Evolutionary conservation across 2,888 invertebrate species (phyloP).

Genomic region (Eristalis arbustorum): DNA sequence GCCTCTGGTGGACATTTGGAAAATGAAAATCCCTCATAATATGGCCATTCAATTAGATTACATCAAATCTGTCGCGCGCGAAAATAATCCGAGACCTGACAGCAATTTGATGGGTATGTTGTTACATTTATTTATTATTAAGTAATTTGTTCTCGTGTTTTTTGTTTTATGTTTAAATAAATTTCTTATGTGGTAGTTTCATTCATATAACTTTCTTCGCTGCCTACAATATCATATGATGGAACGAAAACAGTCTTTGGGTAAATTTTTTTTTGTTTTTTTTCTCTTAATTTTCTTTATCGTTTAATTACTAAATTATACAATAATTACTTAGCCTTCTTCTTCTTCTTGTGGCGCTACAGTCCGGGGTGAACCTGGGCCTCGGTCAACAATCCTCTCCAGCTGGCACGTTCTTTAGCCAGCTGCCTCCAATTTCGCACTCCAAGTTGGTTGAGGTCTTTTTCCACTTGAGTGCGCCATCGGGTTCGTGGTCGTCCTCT

Average conservation of each 20-base stretch:
- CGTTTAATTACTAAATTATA: constrained; percentile 59
- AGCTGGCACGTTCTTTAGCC: too few relatives aligned
- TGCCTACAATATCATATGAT: constrained; percentile 75
- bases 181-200: constrained; percentile 68
- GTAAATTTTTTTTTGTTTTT: constrained; percentile 76
- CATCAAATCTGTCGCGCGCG: constrained; percentile 38
- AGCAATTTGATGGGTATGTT: constrained; percentile 49
- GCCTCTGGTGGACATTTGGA: constrained; percentile 28
- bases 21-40: constrained; percentile 17
- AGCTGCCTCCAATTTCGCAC: too few relatives aligned
- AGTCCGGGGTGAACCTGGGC: too few relatives aligned
- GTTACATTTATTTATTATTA: constrained; percentile 26
- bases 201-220: constrained; percentile 66
- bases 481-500: too few relatives aligned
- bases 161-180: constrained; percentile 30
- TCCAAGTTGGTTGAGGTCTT: too few relatives aligned
- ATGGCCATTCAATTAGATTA: constrained; percentile 30
- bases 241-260: constrained; percentile 81
- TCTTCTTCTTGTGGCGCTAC: too few relatives aligned
- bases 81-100: constrained; percentile 43
- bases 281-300: constrained; percentile 46
- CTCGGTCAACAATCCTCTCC: too few relatives aligned
- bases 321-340: constrained; percentile 68
- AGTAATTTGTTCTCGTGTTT: neutral
- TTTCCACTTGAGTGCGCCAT: too few relatives aligned